Evolutionary conservation across 1,140 invertebrate genomes (phyloP), one percentile per base, ranked within the genome.

Genomic region (Sminthurides bifidus): DNA sequence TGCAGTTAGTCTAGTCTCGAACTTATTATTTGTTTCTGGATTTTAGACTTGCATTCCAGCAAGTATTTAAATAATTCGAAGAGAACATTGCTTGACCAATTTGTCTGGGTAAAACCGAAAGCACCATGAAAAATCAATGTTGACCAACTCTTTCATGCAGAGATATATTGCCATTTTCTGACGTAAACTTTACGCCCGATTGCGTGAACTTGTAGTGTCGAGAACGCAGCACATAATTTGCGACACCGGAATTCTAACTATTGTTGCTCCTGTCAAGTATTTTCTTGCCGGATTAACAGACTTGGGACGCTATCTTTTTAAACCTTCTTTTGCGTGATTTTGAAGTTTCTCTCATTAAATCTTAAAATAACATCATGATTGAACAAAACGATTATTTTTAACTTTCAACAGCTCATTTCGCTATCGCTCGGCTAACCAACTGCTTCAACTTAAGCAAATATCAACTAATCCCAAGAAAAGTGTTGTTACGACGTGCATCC

Each of bases 121-220:
- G 46, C 46, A 49, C 46, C 46, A 49, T 8, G 29, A 8, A 27
- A 49, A 48, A 49, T 33, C 17, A 43, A 49, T 27, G 14, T 27
- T 26, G 8, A 26, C n/a, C 8, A 35, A n/a, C 33, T n/a, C n/a
- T 35, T 35, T 35, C 8, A 35, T 10, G 33, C 8, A 8, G 8
- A 35, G 33, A 10, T 10, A 10, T 35, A 35, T 35, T 41, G 38
- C 23, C n/a, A 17, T 17, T 8, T 8, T 41, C n/a, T 8, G n/a
- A 41, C 23, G 23, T 41, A 8, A 41, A 17, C 5, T 8, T 41
- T 41, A 41, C 5, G 5, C 4, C 23, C 4, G 15, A 5, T 41
- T 6, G 23, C 5, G 38, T 17, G 15, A 6, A 41, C 23, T 17
- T 41, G 17, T 41, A 41, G 5, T 41, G 23, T 41, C n/a, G n/a